Evolutionary conservation across 2,113 vertebrate genomes (phyloP).

Genomic region (Psittacula cyanocephala): DNA sequence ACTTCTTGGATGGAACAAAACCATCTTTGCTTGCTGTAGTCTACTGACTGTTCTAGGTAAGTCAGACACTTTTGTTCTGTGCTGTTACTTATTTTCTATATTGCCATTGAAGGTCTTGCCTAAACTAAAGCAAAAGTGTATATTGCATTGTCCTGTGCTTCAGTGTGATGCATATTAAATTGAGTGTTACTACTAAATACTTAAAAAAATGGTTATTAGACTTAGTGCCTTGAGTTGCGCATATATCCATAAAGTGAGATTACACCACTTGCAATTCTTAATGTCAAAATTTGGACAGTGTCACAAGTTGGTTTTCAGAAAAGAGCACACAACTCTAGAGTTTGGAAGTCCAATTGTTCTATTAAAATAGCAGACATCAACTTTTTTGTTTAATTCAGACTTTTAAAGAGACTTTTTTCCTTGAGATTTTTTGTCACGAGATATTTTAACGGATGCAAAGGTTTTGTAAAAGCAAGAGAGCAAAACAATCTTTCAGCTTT

Average conservation of each 20-base stretch:
- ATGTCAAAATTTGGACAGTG: background rate
- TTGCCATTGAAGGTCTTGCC: background rate
- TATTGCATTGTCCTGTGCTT: background rate
- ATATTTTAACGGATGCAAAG: slow-evolving; percentile 48
- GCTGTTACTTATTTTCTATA: background rate
- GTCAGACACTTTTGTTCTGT: background rate
- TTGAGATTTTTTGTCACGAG: slow-evolving; percentile 7
- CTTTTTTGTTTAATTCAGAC: background rate
- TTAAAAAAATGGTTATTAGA: background rate
- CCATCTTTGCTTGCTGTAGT: background rate
- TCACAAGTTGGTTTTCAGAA: background rate
- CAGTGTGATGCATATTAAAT: background rate
- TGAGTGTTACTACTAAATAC: background rate
- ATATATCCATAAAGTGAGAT: background rate
- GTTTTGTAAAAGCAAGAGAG: slow-evolving; percentile 45
- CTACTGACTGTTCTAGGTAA: background rate
- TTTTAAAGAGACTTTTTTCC: background rate
- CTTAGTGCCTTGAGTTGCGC: background rate
- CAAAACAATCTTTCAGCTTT: slow-evolving; percentile 55
- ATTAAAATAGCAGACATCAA: background rate
- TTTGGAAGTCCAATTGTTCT: background rate
- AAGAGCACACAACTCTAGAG: background rate
- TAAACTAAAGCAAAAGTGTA: background rate
- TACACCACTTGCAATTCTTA: background rate
- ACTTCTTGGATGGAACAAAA: background rate